phyloP scores from a whole-genome alignment of 2,888 invertebrate species.

The Esperia sulphurella region DNA sequence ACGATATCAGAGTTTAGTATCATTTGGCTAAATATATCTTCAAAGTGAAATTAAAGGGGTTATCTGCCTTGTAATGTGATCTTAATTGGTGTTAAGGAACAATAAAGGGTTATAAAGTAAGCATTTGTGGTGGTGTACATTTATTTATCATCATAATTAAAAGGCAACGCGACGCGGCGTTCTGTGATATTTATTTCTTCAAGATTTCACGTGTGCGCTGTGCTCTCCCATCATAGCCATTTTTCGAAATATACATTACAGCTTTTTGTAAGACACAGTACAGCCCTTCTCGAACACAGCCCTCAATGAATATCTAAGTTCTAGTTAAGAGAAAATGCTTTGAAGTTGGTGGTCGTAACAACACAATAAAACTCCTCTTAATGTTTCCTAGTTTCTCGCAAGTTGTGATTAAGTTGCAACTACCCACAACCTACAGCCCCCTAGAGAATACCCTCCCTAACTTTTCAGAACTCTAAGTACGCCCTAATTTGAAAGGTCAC shows the following conservation, averaged over 20 bases:
- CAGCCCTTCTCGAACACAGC: no score
- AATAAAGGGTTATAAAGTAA: conserved; percentile 23
- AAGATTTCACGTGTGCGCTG: no score
- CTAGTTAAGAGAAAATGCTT: no score
- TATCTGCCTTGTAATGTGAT: conserved; percentile 20
- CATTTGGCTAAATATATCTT: not conserved
- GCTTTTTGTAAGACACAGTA: no score
- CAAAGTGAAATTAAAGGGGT: not conserved
- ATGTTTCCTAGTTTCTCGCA: conserved; percentile 28
- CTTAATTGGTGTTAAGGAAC: conserved; percentile 31
- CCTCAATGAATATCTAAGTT: no score
- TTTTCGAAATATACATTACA: no score
- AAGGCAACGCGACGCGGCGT: conserved; percentile 17
- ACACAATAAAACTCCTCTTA: conserved; percentile 26
- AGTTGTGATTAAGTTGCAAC: conserved; percentile 3
- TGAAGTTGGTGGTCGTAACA: not conserved
- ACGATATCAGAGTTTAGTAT: no score
- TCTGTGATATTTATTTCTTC: conserved; percentile 7
- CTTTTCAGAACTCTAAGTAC: not conserved
- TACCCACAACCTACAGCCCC: not conserved
- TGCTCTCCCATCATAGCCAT: no score
- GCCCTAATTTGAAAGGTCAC: not conserved
- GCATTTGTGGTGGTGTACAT: conserved; percentile 28
- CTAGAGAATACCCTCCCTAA: not conserved
- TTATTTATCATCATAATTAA: conserved; percentile 37